Conservation (phyloP, 1,140 invertebrate genomes). For the Drosophila rhopaloa region DNA sequence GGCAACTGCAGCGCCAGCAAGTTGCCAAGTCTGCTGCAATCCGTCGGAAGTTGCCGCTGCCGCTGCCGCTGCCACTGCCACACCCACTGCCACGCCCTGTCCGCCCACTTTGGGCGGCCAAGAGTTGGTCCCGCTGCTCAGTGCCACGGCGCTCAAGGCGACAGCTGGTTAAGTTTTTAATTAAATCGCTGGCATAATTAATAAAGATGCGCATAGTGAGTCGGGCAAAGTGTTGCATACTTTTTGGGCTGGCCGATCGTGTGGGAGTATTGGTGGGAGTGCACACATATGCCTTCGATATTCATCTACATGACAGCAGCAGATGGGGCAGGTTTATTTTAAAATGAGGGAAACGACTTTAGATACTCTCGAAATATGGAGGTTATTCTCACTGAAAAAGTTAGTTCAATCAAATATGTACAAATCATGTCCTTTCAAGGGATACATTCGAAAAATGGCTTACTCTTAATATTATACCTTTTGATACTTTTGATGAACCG, state of each 20-base stretch:
- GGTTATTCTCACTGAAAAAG: too few relatives aligned
- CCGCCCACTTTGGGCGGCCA: constrained; percentile 32
- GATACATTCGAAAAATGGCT: too few relatives aligned
- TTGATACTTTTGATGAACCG: too few relatives aligned
- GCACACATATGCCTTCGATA: constrained; percentile 28
- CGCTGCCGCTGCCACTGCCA: neutral
- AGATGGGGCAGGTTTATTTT: constrained; percentile 21
- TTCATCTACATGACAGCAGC: constrained; percentile 15
- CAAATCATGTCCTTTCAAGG: too few relatives aligned
- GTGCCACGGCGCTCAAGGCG: constrained; percentile 53
- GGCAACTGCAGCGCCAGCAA: constrained; percentile 37
- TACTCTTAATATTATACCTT: too few relatives aligned
- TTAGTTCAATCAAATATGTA: too few relatives aligned
- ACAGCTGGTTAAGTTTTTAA: constrained; percentile 69
- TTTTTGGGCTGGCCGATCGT: constrained; percentile 28
- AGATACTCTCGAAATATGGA: too few relatives aligned
- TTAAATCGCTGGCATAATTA: constrained; percentile 68
- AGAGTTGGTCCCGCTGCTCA: constrained; percentile 50
- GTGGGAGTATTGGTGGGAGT: neutral
- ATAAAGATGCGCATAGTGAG: constrained; percentile 56
- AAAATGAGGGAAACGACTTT: neutral
- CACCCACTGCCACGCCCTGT: constrained; percentile 9
- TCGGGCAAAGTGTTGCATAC: constrained; percentile 58
- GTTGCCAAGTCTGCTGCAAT: constrained; percentile 47
- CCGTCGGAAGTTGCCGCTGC: constrained; percentile 18